Conservation (phyloP, 2,797 vertebrate species). For the Pangasius krempfi region DNA sequence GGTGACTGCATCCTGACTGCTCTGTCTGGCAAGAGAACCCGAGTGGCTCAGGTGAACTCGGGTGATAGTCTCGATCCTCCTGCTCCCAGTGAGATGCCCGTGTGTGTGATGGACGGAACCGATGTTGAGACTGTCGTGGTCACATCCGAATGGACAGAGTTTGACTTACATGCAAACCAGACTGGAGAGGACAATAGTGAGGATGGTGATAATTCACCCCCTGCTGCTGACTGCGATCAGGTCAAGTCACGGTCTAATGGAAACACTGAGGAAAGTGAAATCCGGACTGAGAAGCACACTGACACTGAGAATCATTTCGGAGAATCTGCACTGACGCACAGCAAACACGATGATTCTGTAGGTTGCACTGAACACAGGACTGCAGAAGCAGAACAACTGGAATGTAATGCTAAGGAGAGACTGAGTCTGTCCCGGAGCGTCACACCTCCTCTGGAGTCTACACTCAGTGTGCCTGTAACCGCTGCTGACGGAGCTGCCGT, state of each 20-base stretch:
- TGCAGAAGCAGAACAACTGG: background rate
- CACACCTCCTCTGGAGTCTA: background rate
- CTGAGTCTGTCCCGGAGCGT: background rate
- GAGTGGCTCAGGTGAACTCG: background rate
- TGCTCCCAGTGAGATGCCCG: slow-evolving; percentile 7
- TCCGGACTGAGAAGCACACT: background rate
- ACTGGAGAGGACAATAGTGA: slow-evolving; percentile 8
- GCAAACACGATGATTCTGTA: background rate
- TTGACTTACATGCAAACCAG: slow-evolving; percentile 7
- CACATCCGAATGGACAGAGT: slow-evolving; percentile 24
- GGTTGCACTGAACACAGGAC: background rate
- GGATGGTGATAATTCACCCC: background rate
- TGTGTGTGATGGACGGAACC: slow-evolving; percentile 39
- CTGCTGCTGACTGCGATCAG: background rate
- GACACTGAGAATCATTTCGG: background rate
- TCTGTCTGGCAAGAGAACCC: slow-evolving; percentile 22
- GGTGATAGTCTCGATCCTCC: background rate
- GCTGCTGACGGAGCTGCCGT: background rate
- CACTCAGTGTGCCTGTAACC: background rate
- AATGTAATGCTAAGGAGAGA: background rate
- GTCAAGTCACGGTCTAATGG: background rate
- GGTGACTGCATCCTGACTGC: slow-evolving; percentile 37
- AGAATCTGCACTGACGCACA: background rate
- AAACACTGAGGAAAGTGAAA: background rate
- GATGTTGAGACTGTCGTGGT: slow-evolving; percentile 34